A percentile compares a stretch with the other conserved stretches of the same genome.
phyloP scores from a whole-genome alignment of 1,140 invertebrate species.

The Drosophila sulfurigaster region DNA sequence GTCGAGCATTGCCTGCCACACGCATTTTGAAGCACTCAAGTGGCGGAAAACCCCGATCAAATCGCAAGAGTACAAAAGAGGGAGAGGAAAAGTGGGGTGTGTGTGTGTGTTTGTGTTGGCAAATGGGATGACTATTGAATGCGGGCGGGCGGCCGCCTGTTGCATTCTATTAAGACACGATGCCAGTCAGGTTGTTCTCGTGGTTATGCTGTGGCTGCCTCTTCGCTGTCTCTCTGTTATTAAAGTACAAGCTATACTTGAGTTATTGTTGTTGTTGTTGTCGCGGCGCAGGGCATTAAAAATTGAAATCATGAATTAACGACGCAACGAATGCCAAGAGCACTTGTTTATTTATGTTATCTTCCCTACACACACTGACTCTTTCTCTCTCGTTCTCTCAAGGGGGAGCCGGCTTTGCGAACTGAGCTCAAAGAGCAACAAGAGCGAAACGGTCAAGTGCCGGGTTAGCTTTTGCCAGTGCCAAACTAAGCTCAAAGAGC shows the following conservation, averaged over 20 bases:
- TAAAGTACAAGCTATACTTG: conserved; percentile 73
- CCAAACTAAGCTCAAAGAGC: conserved; percentile 6
- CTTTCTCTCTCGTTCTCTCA: neutral
- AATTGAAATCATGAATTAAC: conserved; percentile 83
- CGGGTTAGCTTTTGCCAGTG: neutral
- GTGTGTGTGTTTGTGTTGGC: too few relatives aligned
- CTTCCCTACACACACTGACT: neutral
- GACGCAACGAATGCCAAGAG: conserved; percentile 80
- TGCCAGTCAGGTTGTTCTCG: conserved; percentile 58
- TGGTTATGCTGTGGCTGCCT: conserved; percentile 16
- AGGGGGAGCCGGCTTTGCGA: conserved; percentile 57
- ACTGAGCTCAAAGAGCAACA: conserved; percentile 56
- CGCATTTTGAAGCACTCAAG: conserved; percentile 67
- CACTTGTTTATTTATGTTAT: conserved; percentile 81
- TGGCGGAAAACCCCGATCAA: conserved; percentile 53
- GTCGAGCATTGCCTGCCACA: conserved; percentile 59
- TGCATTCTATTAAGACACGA: conserved; percentile 69
- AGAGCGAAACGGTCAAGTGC: conserved; percentile 37
- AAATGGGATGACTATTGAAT: conserved; percentile 42
- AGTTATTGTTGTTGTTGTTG: conserved; percentile 59
- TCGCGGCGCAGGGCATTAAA: conserved; percentile 77
- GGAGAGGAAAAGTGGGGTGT: neutral
- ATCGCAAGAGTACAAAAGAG: neutral
- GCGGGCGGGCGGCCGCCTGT: conserved; percentile 71
- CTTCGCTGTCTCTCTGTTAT: conserved; percentile 61